Base-by-base conservation (phyloP, 1,140 invertebrate genomes). In the Gonatopus flavifemur region DNA sequence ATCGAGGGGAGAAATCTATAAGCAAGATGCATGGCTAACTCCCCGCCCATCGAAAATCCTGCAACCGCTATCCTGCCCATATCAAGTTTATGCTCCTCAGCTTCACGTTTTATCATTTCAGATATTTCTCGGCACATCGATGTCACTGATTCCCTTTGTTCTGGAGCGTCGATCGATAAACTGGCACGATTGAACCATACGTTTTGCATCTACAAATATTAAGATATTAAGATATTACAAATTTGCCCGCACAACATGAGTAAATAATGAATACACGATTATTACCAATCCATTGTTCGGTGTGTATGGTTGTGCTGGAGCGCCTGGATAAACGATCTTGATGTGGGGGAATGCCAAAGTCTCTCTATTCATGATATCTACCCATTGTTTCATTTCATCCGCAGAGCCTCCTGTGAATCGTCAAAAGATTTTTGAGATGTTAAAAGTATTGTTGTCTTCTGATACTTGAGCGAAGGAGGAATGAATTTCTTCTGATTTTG, bases 1-100 rank as follows among this genome's bases (percentile, higher is more conserved):
- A 90, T 24, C 25, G 82, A 74, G 13, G 76, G 77, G 24, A 81
- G 76, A 54, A 82, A 82, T 64, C 82, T 79, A 49, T 84, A 90
- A 2, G 79, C 85, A 16, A 84, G 69, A 55, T 91, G 85, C 8
- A 89, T 60, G 1, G 88, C 80, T 49, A 89, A 63, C 1, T 84
- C 82, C 12, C 88, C 88, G 22, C 88, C 88, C 87, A 89, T 90
- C 25, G 88, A 89, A 66, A 90, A 89, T 6, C 88, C 88, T 68
- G 85, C 85, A 39, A 90, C 69, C 48, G 88, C 76, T 53, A 90
- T 89, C 64, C 83, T 79, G 46, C 81, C 81, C 10, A 75, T 60
- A 1, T 85, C 82, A 56, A 89, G 85, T 3, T 86, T 86, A 46
- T 58, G 57, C 15, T 80, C 69, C 15, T 80, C 69, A 37, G 86